Evolutionary conservation across 2,888 invertebrate genomes (phyloP).

Genomic region (Drosophila crucigera): DNA sequence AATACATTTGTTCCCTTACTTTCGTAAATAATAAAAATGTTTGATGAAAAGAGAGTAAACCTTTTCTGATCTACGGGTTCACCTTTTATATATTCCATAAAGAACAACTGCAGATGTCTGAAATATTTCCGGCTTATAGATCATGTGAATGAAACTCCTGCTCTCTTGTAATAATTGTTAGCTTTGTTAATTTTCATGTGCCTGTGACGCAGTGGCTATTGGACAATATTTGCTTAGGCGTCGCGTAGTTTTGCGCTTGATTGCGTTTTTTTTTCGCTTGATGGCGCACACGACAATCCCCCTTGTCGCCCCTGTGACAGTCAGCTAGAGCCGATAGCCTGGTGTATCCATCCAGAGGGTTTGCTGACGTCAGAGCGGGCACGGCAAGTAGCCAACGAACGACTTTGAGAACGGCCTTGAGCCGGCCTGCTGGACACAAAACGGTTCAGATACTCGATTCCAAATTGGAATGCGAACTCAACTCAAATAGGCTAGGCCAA

Average conservation of each 20-base stretch:
- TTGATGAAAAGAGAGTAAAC: too few relatives aligned
- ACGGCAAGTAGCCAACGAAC: slow-evolving; percentile 33
- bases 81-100: neutral
- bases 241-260: slow-evolving; percentile 59
- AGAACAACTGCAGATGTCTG: neutral
- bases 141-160: neutral
- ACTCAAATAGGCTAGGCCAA: slow-evolving; percentile 48
- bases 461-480: slow-evolving; percentile 16
- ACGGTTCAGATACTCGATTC: slow-evolving; percentile 27
- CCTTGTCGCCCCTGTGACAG: neutral
- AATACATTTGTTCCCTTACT: neutral
- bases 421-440: slow-evolving; percentile 17
- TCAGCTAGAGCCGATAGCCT: neutral
- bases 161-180: slow-evolving; percentile 14
- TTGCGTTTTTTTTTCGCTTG: slow-evolving; percentile 48
- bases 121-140: neutral
- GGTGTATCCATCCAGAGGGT: slow-evolving; percentile 5
- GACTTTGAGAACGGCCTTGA: slow-evolving; percentile 48
- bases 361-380: slow-evolving; percentile 61
- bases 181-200: slow-evolving; percentile 56
- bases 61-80: neutral
- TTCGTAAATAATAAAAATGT: too few relatives aligned
- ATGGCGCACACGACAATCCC: slow-evolving; percentile 25
- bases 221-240: slow-evolving; percentile 56
- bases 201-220: slow-evolving; percentile 43